Evolutionary conservation across 2,888 invertebrate species (phyloP).

Genomic region (Piscicola geometra): DNA sequence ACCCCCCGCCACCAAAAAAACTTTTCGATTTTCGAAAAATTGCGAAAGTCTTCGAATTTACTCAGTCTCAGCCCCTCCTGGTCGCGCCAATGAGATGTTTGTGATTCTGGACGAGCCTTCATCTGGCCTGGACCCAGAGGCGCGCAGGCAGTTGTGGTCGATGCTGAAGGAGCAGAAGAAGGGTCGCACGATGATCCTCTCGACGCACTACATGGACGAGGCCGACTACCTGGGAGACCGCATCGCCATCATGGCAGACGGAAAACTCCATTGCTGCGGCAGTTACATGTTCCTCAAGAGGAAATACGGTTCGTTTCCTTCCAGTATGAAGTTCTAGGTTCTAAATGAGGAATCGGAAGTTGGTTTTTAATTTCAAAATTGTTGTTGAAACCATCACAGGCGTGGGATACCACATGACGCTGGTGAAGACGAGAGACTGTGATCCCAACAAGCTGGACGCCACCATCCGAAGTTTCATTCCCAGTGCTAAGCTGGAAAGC

Average conservation of each 20-base stretch:
- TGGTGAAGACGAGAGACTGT: conserved; percentile 62
- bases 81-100: too few relatives aligned
- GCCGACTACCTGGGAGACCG: conserved; percentile 80
- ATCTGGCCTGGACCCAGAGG: conserved; percentile 60
- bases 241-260: conserved; percentile 80
- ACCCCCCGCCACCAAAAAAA: too few relatives aligned
- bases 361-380: not conserved
- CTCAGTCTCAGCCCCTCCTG: too few relatives aligned
- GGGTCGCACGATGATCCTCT: conserved; percentile 73
- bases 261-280: conserved; percentile 74
- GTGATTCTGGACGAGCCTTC: conserved; percentile 61
- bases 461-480: conserved; percentile 65
- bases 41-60: too few relatives aligned
- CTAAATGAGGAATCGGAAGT: not conserved
- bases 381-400: conserved; percentile 35
- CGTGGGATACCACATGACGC: conserved; percentile 73
- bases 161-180: conserved; percentile 63
- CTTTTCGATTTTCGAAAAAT: too few relatives aligned
- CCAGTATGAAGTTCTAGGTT: not conserved
- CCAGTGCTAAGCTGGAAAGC: conserved; percentile 62
- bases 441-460: conserved; percentile 59
- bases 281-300: conserved; percentile 71
- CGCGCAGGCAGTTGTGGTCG: conserved; percentile 67
- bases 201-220: conserved; percentile 80
- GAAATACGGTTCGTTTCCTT: conserved; percentile 64